A percentile compares a stretch with the other conserved stretches of the same genome.
These are phyloP conservation scores for Ophiothrix spiculata DNA, from an alignment of 35 echinoderm and acorn worm genomes.

Conservation along the genomic window DNA sequence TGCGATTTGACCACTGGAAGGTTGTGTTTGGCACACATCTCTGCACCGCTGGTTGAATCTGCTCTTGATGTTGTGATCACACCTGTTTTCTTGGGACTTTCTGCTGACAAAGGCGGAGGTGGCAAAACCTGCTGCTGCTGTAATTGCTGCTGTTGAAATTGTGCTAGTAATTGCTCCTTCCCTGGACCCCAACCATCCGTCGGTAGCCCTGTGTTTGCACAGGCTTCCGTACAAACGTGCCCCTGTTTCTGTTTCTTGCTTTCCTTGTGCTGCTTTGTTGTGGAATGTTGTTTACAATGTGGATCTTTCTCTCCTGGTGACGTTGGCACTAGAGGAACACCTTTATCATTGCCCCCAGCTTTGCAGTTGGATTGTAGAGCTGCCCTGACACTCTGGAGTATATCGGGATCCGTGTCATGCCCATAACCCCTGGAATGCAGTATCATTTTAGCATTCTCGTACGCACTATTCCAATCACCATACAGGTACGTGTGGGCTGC, in stretches of 20 bases:
- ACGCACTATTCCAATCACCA: slow-evolving; percentile 74
- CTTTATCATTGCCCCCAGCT: too few relatives aligned
- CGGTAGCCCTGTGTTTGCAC: not conserved
- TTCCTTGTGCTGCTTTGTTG: too few relatives aligned
- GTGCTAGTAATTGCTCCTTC: slow-evolving; percentile 51
- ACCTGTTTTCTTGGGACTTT: slow-evolving; percentile 12
- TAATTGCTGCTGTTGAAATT: slow-evolving; percentile 55
- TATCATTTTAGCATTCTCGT: slow-evolving; percentile 88
- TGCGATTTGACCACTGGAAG: slow-evolving; percentile 31
- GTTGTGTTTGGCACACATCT: slow-evolving; percentile 48
- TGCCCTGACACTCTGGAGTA: slow-evolving; percentile 82
- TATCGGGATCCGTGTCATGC: slow-evolving; percentile 69
- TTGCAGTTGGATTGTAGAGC: too few relatives aligned
- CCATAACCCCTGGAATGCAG: slow-evolving; percentile 49
- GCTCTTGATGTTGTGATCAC: not conserved
- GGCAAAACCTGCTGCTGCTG: slow-evolving; percentile 49
- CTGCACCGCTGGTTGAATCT: not conserved
- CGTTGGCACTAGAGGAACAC: too few relatives aligned
- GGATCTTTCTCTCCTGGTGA: too few relatives aligned
- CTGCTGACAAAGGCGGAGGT: slow-evolving; percentile 12
- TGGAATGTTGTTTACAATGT: too few relatives aligned
- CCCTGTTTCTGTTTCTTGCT: too few relatives aligned
- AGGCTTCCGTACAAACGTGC: slow-evolving; percentile 28
- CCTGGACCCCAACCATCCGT: not conserved
- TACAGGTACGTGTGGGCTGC: slow-evolving; percentile 14